phyloP scores from a whole-genome alignment of 2,888 invertebrate genomes.

The Patella depressa region DNA sequence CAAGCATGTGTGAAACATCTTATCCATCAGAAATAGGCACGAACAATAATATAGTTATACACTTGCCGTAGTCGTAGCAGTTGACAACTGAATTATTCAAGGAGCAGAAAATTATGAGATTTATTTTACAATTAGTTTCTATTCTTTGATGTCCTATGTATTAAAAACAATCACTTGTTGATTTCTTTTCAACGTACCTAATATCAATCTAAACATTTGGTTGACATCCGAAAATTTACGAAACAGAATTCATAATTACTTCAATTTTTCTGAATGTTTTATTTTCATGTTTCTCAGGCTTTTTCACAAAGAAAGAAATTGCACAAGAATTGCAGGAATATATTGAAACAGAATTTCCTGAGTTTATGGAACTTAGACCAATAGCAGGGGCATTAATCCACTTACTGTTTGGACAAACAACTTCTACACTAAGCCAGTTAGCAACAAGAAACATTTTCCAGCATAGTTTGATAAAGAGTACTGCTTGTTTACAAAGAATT shows the following conservation, averaged over 20 bases:
- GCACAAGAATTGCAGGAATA: conserved; percentile 52
- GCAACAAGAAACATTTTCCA: conserved; percentile 56
- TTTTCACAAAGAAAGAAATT: conserved; percentile 55
- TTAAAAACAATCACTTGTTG: too few species aligned
- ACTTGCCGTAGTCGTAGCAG: too few species aligned
- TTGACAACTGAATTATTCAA: too few species aligned
- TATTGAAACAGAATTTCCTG: conserved; percentile 53
- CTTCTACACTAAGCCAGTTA: conserved; percentile 55
- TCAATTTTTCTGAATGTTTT: not conserved
- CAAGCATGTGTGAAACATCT: too few species aligned
- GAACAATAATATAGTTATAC: too few species aligned
- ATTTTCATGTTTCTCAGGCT: conserved; percentile 42
- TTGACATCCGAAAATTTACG: not conserved
- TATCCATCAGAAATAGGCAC: too few species aligned
- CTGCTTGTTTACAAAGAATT: conserved; percentile 45
- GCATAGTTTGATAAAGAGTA: conserved; percentile 50
- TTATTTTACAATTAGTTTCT: too few species aligned
- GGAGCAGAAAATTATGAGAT: too few species aligned
- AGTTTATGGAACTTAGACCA: conserved; percentile 45
- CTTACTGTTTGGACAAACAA: conserved; percentile 58
- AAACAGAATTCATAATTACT: not conserved
- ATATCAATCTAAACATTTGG: too few species aligned
- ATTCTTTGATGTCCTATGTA: too few species aligned
- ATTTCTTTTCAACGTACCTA: too few species aligned
- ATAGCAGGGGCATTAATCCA: conserved; percentile 46